Percentiles rank a stretch among this genome's conserved stretches.
phyloP scores from a whole-genome alignment of 2,888 invertebrate genomes.

The Oxystoma pomonae region DNA sequence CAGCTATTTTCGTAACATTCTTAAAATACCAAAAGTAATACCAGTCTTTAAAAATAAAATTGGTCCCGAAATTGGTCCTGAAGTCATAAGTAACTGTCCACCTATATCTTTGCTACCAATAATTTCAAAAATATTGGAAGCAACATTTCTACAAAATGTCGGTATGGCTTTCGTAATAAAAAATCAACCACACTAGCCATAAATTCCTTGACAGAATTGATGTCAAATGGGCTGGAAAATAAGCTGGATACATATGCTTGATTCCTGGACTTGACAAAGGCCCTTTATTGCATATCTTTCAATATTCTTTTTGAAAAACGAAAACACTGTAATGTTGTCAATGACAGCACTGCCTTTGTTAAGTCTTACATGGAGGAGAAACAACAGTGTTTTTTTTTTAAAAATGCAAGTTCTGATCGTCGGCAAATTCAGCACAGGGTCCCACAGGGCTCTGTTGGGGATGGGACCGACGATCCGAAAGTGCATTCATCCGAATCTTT shows the following conservation, averaged over 20 bases:
- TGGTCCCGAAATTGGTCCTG: no score
- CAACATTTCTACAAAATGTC: no score
- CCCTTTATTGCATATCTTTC: neutral
- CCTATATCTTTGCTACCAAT: no score
- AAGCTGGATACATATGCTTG: neutral
- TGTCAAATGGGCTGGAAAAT: neutral
- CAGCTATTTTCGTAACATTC: neutral
- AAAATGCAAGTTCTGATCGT: neutral
- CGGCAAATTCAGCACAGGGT: neutral
- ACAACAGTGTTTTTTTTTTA: neutral
- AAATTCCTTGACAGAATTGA: neutral
- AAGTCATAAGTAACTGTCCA: no score
- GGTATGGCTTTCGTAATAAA: no score
- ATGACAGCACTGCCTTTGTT: neutral
- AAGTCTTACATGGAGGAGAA: neutral
- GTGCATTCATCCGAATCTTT: no score
- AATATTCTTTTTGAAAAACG: neutral
- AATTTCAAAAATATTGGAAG: no score
- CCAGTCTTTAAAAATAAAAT: no score
- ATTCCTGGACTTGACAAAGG: neutral
- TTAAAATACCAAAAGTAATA: neutral
- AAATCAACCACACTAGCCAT: no score
- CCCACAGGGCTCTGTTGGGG: neutral
- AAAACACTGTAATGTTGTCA: neutral
- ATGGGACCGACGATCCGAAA: no score